phyloP scores from a whole-genome alignment of 2,797 vertebrate genomes.

The Sebastiscus albofasciatus region DNA sequence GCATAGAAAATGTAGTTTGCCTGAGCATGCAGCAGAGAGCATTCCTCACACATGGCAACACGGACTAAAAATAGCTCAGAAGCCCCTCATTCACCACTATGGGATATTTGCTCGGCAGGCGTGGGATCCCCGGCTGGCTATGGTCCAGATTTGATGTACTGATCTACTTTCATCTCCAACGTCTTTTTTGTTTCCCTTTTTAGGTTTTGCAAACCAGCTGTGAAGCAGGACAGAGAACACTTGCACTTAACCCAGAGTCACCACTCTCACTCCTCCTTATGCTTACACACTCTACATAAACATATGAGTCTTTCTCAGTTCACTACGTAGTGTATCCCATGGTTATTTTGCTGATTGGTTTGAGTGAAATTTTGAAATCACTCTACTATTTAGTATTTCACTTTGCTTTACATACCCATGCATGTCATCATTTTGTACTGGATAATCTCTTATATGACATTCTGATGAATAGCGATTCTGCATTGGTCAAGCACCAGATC shows the following conservation, averaged over 20 bases:
- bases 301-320: neutral
- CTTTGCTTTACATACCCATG: neutral
- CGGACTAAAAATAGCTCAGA: conserved; percentile 71
- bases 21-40: conserved; percentile 27
- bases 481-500: neutral
- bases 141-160: conserved; percentile 2
- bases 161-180: neutral
- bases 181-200: neutral
- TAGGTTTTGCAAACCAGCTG: neutral
- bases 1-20: conserved; percentile 42
- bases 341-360: neutral
- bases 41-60: conserved; percentile 75
- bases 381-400: neutral
- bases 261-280: neutral
- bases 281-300: neutral
- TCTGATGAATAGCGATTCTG: neutral
- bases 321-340: neutral
- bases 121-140: conserved; percentile 22
- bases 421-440: neutral
- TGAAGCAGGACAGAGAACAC: neutral
- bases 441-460: neutral
- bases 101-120: conserved; percentile 37
- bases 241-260: neutral
- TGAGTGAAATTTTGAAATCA: neutral
- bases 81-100: conserved; percentile 40